Evolutionary conservation across 2,888 invertebrate genomes (phyloP).

Genomic region (Drosophila meridionalis): DNA sequence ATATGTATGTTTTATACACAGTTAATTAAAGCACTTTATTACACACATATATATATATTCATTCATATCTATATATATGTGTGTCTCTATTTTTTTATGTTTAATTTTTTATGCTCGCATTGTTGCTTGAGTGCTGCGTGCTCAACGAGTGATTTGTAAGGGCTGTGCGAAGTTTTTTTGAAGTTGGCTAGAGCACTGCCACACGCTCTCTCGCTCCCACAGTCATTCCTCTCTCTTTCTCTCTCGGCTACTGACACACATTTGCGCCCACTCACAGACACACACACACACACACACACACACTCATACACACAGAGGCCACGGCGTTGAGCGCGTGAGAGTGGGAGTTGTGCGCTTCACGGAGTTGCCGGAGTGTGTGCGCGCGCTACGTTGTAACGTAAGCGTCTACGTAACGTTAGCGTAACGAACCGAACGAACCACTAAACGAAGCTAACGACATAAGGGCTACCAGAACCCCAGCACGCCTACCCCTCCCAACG

Average conservation of each 20-base stretch:
- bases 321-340: slow-evolving; percentile 13
- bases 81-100: slow-evolving; percentile 5
- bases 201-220: neutral
- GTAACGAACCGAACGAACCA: slow-evolving; percentile 39
- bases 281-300: slow-evolving; percentile 25
- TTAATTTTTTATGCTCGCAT: slow-evolving; percentile 24
- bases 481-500: slow-evolving; percentile 4
- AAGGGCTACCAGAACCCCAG: slow-evolving; percentile 21
- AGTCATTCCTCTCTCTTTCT: neutral
- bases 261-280: slow-evolving; percentile 44
- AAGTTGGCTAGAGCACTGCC: slow-evolving; percentile 11
- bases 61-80: neutral
- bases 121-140: slow-evolving; percentile 67
- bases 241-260: slow-evolving; percentile 78
- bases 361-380: slow-evolving; percentile 47
- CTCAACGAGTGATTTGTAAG: slow-evolving; percentile 70
- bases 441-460: slow-evolving; percentile 67
- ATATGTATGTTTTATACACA: slow-evolving; percentile 2
- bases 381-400: slow-evolving; percentile 48
- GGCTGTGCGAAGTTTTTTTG: slow-evolving; percentile 16
- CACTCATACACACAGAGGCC: neutral
- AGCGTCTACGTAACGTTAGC: slow-evolving; percentile 51
- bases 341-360: slow-evolving; percentile 43
- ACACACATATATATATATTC: slow-evolving; percentile 3
- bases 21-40: slow-evolving; percentile 53